Evolutionary conservation across 2,113 vertebrate species (phyloP).

Genomic region (Axis porcinus): DNA sequence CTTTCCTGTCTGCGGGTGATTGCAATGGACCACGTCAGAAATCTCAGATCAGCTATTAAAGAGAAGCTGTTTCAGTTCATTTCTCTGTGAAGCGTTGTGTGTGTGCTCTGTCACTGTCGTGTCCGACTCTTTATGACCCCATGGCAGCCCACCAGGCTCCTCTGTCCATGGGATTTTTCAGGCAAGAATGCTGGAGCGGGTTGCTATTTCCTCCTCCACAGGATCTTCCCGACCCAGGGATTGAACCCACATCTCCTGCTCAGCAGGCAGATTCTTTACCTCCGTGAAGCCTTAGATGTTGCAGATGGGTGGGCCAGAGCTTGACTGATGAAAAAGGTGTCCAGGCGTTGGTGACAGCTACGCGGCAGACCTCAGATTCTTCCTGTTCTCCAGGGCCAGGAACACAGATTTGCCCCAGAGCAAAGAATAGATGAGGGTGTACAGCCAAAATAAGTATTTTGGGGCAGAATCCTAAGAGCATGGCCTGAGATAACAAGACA

Average conservation of each 20-base stretch:
- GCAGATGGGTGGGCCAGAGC: neutral
- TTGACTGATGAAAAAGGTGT: neutral
- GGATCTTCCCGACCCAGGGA: neutral
- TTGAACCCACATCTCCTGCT: neutral
- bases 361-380: fast-evolving
- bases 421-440: neutral
- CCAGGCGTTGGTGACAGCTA: neutral
- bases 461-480: neutral
- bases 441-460: neutral
- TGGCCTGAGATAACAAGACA: neutral
- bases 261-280: neutral
- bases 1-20: neutral
- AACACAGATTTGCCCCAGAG: neutral
- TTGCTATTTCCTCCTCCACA: neutral
- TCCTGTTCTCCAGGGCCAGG: neutral
- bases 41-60: neutral
- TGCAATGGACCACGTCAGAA: neutral
- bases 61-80: neutral
- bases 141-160: neutral
- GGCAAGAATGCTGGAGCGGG: neutral
- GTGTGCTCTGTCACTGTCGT: neutral
- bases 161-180: neutral
- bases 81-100: neutral
- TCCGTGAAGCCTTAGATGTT: neutral
- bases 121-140: neutral